Conservation (phyloP, 1,140 invertebrate genomes). For the Philopotamus ludificatus region DNA sequence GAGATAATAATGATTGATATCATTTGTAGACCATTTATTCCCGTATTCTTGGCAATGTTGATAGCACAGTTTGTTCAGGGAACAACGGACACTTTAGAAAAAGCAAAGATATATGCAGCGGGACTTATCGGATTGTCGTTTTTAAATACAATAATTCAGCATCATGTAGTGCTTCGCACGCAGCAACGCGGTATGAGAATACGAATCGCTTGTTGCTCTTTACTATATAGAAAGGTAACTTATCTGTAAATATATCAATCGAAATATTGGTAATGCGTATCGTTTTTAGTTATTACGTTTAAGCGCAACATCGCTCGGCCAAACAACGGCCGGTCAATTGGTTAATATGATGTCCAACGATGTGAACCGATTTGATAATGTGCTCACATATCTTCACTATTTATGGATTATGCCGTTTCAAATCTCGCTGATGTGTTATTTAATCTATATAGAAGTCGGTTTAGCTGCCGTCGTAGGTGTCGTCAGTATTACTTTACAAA, state of each 20-base stretch:
- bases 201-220: conserved; percentile 59
- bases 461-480: conserved; percentile 72
- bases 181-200: conserved; percentile 57
- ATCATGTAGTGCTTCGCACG: conserved; percentile 51
- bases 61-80: conserved; percentile 52
- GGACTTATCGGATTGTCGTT: conserved; percentile 51
- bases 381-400: conserved; percentile 64
- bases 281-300: conserved; percentile 58
- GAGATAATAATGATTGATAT: not conserved
- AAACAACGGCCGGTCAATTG: conserved; percentile 78
- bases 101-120: conserved; percentile 50
- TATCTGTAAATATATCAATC: no score
- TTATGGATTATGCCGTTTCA: conserved; percentile 75
- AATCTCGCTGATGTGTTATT: conserved; percentile 61
- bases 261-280: not conserved
- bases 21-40: conserved; percentile 51
- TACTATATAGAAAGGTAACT: conserved; percentile 62
- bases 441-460: conserved; percentile 74
- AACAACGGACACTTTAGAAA: conserved; percentile 48
- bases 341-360: conserved; percentile 87
- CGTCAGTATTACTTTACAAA: conserved; percentile 61
- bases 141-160: conserved; percentile 50
- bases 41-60: conserved; percentile 51
- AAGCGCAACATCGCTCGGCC: conserved; percentile 65
- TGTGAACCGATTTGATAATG: conserved; percentile 66